Percentiles rank a stretch among this genome's conserved stretches.
phyloP scores from a whole-genome alignment of 2,888 invertebrate species.

The Pyralis farinalis region DNA sequence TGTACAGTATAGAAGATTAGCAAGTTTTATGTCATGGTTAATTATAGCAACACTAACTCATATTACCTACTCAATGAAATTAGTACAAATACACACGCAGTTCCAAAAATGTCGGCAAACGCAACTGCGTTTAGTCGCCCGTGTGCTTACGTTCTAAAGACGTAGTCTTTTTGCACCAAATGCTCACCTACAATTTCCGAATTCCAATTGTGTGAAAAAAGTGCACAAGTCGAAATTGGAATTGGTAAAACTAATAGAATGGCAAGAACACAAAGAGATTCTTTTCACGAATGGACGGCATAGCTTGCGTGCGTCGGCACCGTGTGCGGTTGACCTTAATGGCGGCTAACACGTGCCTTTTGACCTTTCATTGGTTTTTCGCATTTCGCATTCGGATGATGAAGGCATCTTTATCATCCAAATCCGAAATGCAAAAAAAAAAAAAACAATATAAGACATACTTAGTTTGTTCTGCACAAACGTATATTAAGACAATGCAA shows the following conservation, averaged over 20 bases:
- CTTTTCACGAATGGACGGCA: slow-evolving; percentile 31
- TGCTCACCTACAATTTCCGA: slow-evolving; percentile 32
- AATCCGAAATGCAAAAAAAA: no score
- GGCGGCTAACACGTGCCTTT: slow-evolving; percentile 24
- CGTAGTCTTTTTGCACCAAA: slow-evolving; percentile 27
- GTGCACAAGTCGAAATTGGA: slow-evolving; percentile 40
- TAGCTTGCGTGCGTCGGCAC: slow-evolving; percentile 29
- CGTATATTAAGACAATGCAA: no score
- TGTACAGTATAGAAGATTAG: no score
- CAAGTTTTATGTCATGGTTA: no score
- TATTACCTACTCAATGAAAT: no score
- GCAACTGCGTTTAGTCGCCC: background rate
- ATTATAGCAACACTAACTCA: no score
- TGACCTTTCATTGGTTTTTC: slow-evolving; percentile 19
- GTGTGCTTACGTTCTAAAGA: slow-evolving; percentile 16
- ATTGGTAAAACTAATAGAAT: slow-evolving; percentile 49
- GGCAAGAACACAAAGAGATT: slow-evolving; percentile 45
- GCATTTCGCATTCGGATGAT: no score
- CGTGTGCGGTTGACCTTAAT: slow-evolving; percentile 42
- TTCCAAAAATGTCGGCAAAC: no score
- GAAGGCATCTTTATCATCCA: no score
- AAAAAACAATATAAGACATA: no score
- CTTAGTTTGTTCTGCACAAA: no score
- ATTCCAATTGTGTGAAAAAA: slow-evolving; percentile 38
- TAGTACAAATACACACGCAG: no score